Percentiles rank a stretch among this genome's conserved stretches.
Conservation (phyloP, 2,888 invertebrate species). For the Teleogryllus oceanicus region DNA sequence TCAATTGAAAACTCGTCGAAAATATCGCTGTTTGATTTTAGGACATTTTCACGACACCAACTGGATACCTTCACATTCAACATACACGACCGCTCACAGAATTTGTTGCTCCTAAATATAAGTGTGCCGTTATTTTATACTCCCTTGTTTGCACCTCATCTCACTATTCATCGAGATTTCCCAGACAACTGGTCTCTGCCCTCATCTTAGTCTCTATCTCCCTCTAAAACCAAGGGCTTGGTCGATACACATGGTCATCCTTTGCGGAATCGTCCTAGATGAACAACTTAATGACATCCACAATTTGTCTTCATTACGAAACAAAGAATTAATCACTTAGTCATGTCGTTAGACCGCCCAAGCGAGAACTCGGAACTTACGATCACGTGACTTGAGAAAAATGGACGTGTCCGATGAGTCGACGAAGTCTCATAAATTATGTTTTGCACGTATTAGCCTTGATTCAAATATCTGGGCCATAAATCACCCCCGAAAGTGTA, state of each 20-base stretch:
- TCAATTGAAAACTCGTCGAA: too few relatives aligned
- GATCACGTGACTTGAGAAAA: background rate
- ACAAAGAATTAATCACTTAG: background rate
- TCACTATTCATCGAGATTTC: too few relatives aligned
- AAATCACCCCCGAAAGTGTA: background rate
- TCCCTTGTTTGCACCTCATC: too few relatives aligned
- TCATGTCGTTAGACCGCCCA: background rate
- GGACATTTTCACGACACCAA: too few relatives aligned
- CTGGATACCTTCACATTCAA: too few relatives aligned
- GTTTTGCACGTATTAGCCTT: background rate
- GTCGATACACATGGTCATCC: background rate
- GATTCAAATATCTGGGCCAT: background rate
- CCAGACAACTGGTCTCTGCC: too few relatives aligned
- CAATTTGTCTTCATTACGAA: background rate
- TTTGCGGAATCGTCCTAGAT: background rate
- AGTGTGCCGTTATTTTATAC: too few relatives aligned
- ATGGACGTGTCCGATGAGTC: background rate
- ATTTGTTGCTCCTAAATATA: too few relatives aligned
- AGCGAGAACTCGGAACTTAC: background rate
- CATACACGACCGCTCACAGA: too few relatives aligned
- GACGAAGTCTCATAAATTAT: background rate
- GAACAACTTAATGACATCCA: background rate
- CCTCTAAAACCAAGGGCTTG: too few relatives aligned
- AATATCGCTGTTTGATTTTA: too few relatives aligned
- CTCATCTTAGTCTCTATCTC: too few relatives aligned